Evolutionary conservation across 1,140 invertebrate species (phyloP), one percentile per base, ranked within the genome.

Genomic region (Magallana ariakensis): DNA sequence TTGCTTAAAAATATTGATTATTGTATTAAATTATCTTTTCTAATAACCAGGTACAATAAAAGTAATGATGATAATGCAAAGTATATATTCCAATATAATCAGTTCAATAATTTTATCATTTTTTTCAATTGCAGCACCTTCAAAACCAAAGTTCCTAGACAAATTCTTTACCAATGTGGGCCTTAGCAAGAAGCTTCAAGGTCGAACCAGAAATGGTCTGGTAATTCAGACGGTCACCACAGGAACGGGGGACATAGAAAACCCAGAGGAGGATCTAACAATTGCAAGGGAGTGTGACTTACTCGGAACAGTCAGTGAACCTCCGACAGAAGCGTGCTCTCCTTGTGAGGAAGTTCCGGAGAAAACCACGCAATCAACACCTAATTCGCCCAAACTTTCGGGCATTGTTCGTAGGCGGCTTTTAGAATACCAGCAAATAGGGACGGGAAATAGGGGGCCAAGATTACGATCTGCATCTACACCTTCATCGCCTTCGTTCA

Each of bases 91-190:
- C 33, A 1, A 46, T 46, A 46, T 46, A 46, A 46, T 46, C 33
- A 46, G 33, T 46, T 46, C 16, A 58, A 55, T 60, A n/a, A 19
- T 7, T n/a, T 10, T 83, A 53, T 15, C n/a, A n/a, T 75, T 60
- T 87, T 81, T 88, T 80, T 15, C 56, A 8, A 75, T 89, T 87
- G 13, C 89, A 92, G 91, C 89, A 26, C 90, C 90, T 22, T 86
- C 89, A 66, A 92, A 91, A 82, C 91, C 91, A 16, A 92, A 91
- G 83, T 92, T 92, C 87, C 87, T 92, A 54, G 90, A 92, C 58
- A 88, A 88, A 22, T 57, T 92, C 26, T 90, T 92, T 55, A 89
- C 87, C 55, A 89, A 91, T 55, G 87, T 87, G 11, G 82, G 90
- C 16, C 85, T 86, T 8, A 62, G 85, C 22, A 87, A 56, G 46